Base-by-base conservation (phyloP, 1,140 invertebrate species). In the Drosophila pectinifera region DNA sequence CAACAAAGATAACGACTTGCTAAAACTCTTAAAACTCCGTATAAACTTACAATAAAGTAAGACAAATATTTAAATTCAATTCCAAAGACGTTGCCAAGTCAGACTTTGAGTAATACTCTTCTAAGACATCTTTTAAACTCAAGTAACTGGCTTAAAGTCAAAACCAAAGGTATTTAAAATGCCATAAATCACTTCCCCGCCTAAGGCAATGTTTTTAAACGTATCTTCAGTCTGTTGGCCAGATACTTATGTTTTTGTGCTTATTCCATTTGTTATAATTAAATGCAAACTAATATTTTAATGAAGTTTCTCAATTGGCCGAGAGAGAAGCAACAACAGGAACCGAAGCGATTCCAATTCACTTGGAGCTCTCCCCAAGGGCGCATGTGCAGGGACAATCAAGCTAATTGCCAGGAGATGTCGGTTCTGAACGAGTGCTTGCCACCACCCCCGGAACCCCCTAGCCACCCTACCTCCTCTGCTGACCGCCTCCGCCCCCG, bases 401-500 rank as follows among this genome's bases (percentile, higher is more conserved):
- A 89, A 89, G 84, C 77, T 89, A 89, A 89, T 89, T 89, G 77
- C 73, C 75, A 64, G 53, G 64, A n/a, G n/a, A n/a, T n/a, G n/a
- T n/a, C n/a, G n/a, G n/a, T n/a, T n/a, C n/a, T n/a, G n/a, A n/a
- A 78, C 65, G 36, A 31, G 36, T 45, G 45, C 41, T 14, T 16
- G 7, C 53, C 31, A 24, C 31, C 24, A n/a, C 13, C 42, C 2
- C 28, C 8, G 1, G 10, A 20, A 36, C 4, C 5, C 31, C 3
- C 26, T 26, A n/a, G 4, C 24, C 38, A n/a, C 18, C 41, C 26
- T 18, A 10, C 20, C 31, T 5, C 13, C n/a, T 31, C 14, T 38
- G 6, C 48, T 26, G 42, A 16, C 55, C 39, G 7, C 28, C 39
- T 46, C 10, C 39, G 34, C 10, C 36, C 26, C 28, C 8, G 16